Evolutionary conservation across 2,113 vertebrate species (phyloP).

Genomic region (Dicrurus megarhynchus): DNA sequence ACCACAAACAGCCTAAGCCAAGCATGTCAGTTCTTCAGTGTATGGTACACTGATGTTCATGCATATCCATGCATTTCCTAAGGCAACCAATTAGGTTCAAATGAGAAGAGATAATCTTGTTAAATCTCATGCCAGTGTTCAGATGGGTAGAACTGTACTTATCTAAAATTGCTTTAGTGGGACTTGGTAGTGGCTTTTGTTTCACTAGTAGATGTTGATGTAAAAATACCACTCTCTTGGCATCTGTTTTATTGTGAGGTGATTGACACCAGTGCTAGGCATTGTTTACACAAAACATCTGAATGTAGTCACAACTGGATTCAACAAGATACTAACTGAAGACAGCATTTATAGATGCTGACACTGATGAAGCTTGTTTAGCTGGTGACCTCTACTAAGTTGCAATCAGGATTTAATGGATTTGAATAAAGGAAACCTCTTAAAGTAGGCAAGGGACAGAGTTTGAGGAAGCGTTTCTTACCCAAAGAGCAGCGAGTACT

Average conservation of each 20-base stretch:
- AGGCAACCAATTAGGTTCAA: conserved; percentile 56
- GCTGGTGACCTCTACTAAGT: neutral
- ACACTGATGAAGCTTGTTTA: neutral
- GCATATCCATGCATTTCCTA: conserved; percentile 31
- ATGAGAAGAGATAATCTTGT: conserved; percentile 36
- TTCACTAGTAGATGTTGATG: neutral
- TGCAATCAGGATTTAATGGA: neutral
- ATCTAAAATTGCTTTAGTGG: conserved; percentile 1
- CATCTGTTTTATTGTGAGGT: neutral
- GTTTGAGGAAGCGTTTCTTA: neutral
- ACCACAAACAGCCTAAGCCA: conserved; percentile 15
- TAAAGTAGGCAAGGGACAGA: neutral
- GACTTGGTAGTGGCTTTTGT: conserved; percentile 46
- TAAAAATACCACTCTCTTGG: neutral
- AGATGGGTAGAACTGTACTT: conserved; percentile 10
- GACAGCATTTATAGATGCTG: neutral
- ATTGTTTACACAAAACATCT: conserved; percentile 3
- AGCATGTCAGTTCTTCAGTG: neutral
- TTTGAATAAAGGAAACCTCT: neutral
- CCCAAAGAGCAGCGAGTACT: neutral
- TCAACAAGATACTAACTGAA: neutral
- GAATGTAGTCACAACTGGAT: neutral
- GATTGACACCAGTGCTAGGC: conserved; percentile 14
- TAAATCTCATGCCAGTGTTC: conserved; percentile 54
- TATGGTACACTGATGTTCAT: neutral